Evolutionary conservation across 2,888 invertebrate genomes (phyloP).

Genomic region (Phrixothrix hirtus): DNA sequence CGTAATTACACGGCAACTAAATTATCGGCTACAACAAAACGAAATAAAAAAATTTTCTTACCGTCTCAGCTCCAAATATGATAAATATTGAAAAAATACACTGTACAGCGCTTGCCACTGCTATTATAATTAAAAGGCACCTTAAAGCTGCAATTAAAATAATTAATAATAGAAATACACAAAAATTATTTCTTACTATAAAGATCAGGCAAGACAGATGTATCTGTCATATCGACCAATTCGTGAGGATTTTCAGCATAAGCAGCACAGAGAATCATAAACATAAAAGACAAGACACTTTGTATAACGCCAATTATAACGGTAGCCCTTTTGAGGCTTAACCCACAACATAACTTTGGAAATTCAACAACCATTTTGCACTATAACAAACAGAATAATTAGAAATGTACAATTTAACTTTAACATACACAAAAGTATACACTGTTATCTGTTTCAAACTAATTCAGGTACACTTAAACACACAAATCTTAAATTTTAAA

Average conservation of each 20-base stretch:
- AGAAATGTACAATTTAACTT: too few relatives aligned
- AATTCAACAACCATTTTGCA: conserved; percentile 35
- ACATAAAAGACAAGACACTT: conserved; percentile 50
- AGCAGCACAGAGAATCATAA: conserved; percentile 48
- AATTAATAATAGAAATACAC: not conserved
- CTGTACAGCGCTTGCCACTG: conserved; percentile 46
- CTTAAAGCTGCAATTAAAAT: conserved; percentile 50
- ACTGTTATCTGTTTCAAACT: too few relatives aligned
- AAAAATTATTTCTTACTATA: conserved; percentile 36
- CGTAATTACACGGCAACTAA: conserved; percentile 1
- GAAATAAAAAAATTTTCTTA: conserved; percentile 39
- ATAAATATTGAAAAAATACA: conserved; percentile 51
- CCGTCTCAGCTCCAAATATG: conserved; percentile 52
- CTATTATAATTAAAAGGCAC: conserved; percentile 45
- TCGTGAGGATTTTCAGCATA: conserved; percentile 54
- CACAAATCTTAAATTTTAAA: too few relatives aligned
- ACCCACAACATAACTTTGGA: conserved; percentile 39
- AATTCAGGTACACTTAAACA: too few relatives aligned
- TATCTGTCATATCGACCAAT: conserved; percentile 49
- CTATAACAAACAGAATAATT: too few relatives aligned
- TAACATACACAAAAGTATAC: too few relatives aligned
- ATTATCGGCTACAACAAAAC: not conserved
- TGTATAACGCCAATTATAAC: conserved; percentile 51
- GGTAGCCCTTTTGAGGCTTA: conserved; percentile 49
- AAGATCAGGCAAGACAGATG: conserved; percentile 45